A percentile compares a stretch with the other conserved stretches of the same genome.
phyloP scores from a whole-genome alignment of 2,113 vertebrate genomes.

The Cygnus atratus region DNA sequence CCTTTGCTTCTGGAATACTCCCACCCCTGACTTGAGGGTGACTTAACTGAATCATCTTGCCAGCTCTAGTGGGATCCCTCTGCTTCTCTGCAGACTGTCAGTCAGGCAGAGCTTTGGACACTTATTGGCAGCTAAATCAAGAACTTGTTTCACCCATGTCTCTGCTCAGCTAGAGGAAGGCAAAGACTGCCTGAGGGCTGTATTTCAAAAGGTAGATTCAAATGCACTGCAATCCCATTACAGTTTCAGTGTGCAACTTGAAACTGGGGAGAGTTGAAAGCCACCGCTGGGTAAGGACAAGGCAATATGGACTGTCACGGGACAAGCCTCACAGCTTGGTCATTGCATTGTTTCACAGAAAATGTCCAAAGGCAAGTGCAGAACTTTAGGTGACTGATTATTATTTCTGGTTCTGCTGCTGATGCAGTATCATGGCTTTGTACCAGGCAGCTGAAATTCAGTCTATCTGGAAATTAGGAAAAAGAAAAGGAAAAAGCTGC shows the following conservation, averaged over 20 bases:
- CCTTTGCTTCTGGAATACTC: background rate
- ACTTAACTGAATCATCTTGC: background rate
- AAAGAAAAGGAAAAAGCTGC: background rate
- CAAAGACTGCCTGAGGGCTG: slow-evolving; percentile 21
- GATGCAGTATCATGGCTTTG: background rate
- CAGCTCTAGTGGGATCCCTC: background rate
- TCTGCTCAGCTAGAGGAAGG: slow-evolving; percentile 10
- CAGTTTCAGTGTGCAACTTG: background rate
- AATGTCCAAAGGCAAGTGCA: slow-evolving; percentile 28
- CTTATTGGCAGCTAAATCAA: slow-evolving; percentile 52
- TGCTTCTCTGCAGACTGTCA: slow-evolving; percentile 11
- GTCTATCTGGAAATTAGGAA: background rate
- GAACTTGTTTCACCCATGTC: slow-evolving; percentile 35
- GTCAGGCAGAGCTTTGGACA: slow-evolving; percentile 15
- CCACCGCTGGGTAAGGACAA: background rate
- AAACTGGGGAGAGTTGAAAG: slow-evolving; percentile 16
- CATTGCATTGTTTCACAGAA: background rate
- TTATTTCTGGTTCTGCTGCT: slow-evolving; percentile 7
- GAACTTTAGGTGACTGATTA: slow-evolving; percentile 19
- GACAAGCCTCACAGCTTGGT: background rate
- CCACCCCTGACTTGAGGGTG: background rate
- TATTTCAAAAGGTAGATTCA: slow-evolving; percentile 54
- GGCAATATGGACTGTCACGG: accelerated
- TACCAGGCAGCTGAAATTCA: background rate
- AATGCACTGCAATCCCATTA: background rate